Base-by-base conservation (phyloP, 2,888 invertebrate genomes). In the Mythimna pallens region DNA sequence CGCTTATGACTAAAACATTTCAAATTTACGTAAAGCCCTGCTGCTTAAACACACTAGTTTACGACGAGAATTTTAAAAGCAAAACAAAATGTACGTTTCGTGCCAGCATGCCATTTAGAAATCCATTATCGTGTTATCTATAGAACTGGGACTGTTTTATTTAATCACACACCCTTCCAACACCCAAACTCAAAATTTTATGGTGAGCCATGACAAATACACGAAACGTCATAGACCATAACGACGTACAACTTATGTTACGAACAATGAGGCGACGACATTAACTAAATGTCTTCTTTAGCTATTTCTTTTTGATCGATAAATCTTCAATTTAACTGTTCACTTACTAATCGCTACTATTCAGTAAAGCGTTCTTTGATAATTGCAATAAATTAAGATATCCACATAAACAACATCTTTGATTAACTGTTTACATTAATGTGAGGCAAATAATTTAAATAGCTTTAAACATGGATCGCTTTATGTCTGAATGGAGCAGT, bases 61-160 rank as follows among this genome's bases (percentile, higher is more conserved):
- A 80, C 50, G 70, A 75, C 59, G 34, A 74, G 59, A 80, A 69
- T 84, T 76, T 80, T 78, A 78, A 85, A 84, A 81, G 75, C 69
- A 62, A 80, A 81, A 84, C 77, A 72, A 80, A 77, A 78, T 71
- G 66, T 83, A 55, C 74, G 70, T 88, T 85, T 67, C 88, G 88
- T 89, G 89, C 85, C 87, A 85, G 80, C 79, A 63, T 67, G 82
- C 86, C 89, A 84, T 89, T 88, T 80, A 78, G 73, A 78, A 87
- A 85, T 76, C 85, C 84, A 88, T 88, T 89, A 86, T 85, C 80
- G 76, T 79, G 86, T 87, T 87, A 87, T 86, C 87, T 86, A 83
- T 78, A 77, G 78, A 65, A 83, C 80, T 80, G 73, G 78, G 70
- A 81, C 78, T 82, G 80, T 81, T 86, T 83, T 81, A 81, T 82